Evolutionary conservation across 2,113 vertebrate genomes (phyloP).

Genomic region (Synchiropus splendidus): DNA sequence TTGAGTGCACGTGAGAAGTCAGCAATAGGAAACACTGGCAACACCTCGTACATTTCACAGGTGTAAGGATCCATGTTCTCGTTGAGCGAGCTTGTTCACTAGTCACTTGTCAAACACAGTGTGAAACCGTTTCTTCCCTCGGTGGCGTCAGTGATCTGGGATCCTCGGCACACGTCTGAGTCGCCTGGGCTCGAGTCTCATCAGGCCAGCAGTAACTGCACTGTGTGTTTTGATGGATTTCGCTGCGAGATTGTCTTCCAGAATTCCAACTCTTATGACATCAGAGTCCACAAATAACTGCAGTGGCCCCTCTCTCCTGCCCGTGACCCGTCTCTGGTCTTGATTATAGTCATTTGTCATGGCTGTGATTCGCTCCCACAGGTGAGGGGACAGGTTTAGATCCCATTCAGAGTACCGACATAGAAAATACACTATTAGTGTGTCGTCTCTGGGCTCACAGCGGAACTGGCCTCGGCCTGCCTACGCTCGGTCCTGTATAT

Average conservation of each 20-base stretch:
- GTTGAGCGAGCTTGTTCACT: too few species aligned
- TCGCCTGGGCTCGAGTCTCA: conserved; percentile 52
- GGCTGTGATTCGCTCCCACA: conserved; percentile 47
- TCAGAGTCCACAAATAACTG: conserved; percentile 47
- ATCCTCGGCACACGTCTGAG: too few species aligned
- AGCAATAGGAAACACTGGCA: too few species aligned
- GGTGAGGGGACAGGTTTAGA: conserved; percentile 46
- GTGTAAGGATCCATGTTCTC: too few species aligned
- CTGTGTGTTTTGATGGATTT: conserved; percentile 64
- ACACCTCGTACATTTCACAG: too few species aligned
- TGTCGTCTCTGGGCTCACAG: conserved; percentile 31
- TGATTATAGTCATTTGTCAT: conserved; percentile 50
- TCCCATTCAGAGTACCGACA: conserved; percentile 45
- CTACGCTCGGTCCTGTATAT: too few species aligned
- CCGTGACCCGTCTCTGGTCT: conserved; percentile 15
- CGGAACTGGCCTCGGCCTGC: conserved; percentile 45
- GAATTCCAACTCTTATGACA: conserved; percentile 50
- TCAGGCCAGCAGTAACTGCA: conserved; percentile 51
- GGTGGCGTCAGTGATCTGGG: too few species aligned
- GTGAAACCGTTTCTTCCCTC: too few species aligned
- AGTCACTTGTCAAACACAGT: too few species aligned
- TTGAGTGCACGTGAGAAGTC: too few species aligned
- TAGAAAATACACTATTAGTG: conserved; percentile 52
- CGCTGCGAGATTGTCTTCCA: conserved; percentile 55
- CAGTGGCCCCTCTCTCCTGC: conserved; percentile 12